Evolutionary conservation across 2,888 invertebrate genomes (phyloP), one percentile per base, ranked within the genome.

Genomic region (Agrotis segetum): DNA sequence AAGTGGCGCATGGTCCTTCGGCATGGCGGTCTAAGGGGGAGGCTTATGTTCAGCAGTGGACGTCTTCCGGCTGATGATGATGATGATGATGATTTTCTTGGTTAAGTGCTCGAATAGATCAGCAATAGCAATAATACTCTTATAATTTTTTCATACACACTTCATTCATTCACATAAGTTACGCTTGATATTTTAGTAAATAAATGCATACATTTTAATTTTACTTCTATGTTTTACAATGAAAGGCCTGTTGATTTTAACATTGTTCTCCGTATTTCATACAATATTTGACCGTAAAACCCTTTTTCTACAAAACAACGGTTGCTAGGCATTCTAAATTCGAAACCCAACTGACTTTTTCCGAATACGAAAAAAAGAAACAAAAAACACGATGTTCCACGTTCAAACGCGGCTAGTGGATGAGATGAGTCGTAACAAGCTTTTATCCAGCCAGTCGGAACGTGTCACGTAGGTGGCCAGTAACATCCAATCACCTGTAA

Each of bases 401-500:
- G 44, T 64, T 74, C 74, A 74, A 68, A 68, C 59, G 55, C 40
- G n/a, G 50, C 40, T 77, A 86, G 65, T 86, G 69, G 29, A 53
- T 73, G 76, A 70, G 61, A 95, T 93, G 58, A 96, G 87, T 52
- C 92, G 91, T 66, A 6, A 89, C 83, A 59, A 59, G 24, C 97
- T 97, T 85, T 94, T 96, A 86, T 97, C 97, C 65, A 96, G 88
- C 91, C 96, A 97, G 87, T 97, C 97, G 69, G 97, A 97, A 71
- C 97, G 93, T 19, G 97, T 94, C 56, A 98, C 94, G 90, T 98
- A 98, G 77, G 97, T 97, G 0, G 98, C 98, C 69, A 96, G 95
- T 89, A 98, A 93, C 56, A 95, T 92, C 59, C 98, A 95, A 24
- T 90, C 91, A 1, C 98, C 98, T 0, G 96, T 96, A 87, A 97